Conservation (phyloP, 2,113 vertebrate species). For the Petroica traversi region DNA sequence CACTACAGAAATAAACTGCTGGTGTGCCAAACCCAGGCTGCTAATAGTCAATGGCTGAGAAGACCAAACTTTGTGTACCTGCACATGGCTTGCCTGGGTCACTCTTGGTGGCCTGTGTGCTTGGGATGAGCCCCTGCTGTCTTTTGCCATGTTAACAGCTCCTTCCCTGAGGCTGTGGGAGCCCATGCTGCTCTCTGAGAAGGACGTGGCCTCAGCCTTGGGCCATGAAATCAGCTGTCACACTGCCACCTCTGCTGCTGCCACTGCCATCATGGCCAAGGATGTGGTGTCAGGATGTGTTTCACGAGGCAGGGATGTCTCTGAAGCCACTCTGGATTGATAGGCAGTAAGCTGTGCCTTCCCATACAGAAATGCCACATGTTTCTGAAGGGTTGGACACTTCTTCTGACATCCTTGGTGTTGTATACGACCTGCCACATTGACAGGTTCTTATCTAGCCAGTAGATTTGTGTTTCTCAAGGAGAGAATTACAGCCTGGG, state of each 20-base stretch:
- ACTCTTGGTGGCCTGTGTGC: not conserved
- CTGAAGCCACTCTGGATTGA: accelerated
- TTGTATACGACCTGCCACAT: not conserved
- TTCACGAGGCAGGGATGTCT: accelerated
- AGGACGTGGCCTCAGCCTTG: not conserved
- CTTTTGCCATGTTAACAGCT: not conserved
- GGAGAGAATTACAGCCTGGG: not conserved
- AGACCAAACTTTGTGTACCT: not conserved
- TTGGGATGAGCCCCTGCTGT: accelerated
- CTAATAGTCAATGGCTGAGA: not conserved
- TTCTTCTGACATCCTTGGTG: not conserved
- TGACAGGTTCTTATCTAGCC: not conserved
- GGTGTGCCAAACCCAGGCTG: not conserved
- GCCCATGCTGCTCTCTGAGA: accelerated
- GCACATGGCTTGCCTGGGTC: not conserved
- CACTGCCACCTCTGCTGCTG: not conserved
- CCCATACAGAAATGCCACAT: accelerated
- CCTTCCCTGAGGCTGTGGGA: accelerated
- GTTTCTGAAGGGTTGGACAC: not conserved
- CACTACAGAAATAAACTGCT: not conserved
- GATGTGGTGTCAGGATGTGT: too few species aligned
- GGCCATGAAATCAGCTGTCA: not conserved
- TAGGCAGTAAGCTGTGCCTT: not conserved
- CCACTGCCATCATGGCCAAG: too few species aligned
- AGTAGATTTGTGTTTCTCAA: not conserved